Percentiles rank a stretch among this genome's conserved stretches.
phyloP scores from a whole-genome alignment of 2,888 invertebrate species.

The Mesopsocus fuscifrons region DNA sequence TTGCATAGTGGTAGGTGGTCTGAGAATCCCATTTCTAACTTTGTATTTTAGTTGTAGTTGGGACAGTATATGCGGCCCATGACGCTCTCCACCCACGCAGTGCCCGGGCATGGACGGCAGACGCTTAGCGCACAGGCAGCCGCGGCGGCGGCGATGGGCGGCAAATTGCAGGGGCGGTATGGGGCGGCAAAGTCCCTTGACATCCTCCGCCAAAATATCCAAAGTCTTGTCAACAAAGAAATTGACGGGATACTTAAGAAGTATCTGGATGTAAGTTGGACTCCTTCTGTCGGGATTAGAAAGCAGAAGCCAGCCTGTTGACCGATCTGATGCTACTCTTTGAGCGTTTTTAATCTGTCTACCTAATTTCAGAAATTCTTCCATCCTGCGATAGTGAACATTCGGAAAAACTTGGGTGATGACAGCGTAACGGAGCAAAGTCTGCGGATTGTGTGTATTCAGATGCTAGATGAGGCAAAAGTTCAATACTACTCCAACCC shows the following conservation, averaged over 20 bases:
- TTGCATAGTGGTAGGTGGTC: too few relatives aligned
- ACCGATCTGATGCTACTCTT: too few relatives aligned
- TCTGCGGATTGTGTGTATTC: conserved; percentile 45
- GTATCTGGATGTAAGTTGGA: conserved; percentile 43
- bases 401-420: conserved; percentile 51
- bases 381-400: conserved; percentile 59
- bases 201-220: conserved; percentile 52
- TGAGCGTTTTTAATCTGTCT: too few relatives aligned
- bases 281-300: too few relatives aligned
- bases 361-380: conserved; percentile 64
- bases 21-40: too few relatives aligned
- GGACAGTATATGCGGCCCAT: conserved; percentile 53
- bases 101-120: conserved; percentile 23
- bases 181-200: conserved; percentile 55
- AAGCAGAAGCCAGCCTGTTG: too few relatives aligned
- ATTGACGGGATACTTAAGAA: conserved; percentile 57
- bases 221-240: conserved; percentile 56
- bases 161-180: conserved; percentile 24
- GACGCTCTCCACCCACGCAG: conserved; percentile 46
- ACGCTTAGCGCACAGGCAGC: conserved; percentile 31
- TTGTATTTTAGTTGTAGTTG: too few relatives aligned
- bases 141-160: conserved; percentile 24
- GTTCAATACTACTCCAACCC: conserved; percentile 43
- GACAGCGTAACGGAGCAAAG: conserved; percentile 30
- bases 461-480: conserved; percentile 63